These are phyloP conservation scores for Huso huso DNA, from an alignment of 2,797 vertebrate species.

Conservation along the genomic window DNA sequence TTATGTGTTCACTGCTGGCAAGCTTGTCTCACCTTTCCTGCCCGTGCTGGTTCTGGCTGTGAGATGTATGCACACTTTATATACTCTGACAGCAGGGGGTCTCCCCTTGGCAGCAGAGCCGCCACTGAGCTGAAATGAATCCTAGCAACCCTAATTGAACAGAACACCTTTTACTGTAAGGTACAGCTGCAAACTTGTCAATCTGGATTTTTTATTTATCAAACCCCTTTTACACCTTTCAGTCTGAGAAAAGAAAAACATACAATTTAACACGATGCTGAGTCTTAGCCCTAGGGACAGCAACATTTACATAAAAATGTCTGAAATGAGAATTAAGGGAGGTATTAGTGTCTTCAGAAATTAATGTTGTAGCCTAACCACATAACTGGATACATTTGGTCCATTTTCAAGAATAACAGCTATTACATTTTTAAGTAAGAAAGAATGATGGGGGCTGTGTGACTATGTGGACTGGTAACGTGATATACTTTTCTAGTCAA, in stretches of 20 bases:
- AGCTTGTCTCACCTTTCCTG: not conserved
- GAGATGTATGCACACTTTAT: not conserved
- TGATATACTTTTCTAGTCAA: not conserved
- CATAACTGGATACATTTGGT: slow-evolving; percentile 43
- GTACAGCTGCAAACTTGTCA: not conserved
- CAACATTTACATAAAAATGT: not conserved
- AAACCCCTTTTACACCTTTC: not conserved
- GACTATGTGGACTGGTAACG: slow-evolving; percentile 21
- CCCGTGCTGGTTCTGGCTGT: not conserved
- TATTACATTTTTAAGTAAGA: slow-evolving; percentile 41
- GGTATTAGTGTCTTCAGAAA: slow-evolving; percentile 19
- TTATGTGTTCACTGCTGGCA: not conserved
- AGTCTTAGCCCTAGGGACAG: not conserved
- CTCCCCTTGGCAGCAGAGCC: not conserved
- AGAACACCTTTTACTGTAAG: slow-evolving; percentile 6
- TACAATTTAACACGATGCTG: not conserved
- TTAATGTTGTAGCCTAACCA: slow-evolving; percentile 29
- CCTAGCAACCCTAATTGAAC: slow-evolving; percentile 2
- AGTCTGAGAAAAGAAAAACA: not conserved
- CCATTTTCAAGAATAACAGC: slow-evolving; percentile 46
- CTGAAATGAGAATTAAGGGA: not conserved
- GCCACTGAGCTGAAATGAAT: slow-evolving; percentile 1
- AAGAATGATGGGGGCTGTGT: slow-evolving; percentile 39
- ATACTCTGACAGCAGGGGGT: slow-evolving; percentile 1
- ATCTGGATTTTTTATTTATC: not conserved